phyloP scores from a whole-genome alignment of 2,888 invertebrate species.

The Cerceris ruficornis region DNA sequence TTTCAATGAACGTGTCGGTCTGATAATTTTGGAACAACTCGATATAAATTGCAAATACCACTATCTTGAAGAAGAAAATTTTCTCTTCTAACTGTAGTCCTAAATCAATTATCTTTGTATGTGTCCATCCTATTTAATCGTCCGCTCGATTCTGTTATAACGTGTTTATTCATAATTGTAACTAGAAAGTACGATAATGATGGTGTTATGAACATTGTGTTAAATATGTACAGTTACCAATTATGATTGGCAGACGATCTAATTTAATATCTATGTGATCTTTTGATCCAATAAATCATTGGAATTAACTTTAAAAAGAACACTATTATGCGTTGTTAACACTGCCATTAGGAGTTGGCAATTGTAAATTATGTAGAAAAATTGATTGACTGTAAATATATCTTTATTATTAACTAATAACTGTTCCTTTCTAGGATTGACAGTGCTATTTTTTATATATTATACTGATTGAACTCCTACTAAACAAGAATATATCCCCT shows the following conservation, averaged over 20 bases:
- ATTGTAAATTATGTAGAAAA: constrained; percentile 81
- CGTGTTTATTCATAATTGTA: constrained; percentile 76
- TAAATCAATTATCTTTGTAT: constrained; percentile 73
- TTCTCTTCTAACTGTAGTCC: constrained; percentile 54
- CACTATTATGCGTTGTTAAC: constrained; percentile 76
- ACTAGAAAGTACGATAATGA: constrained; percentile 77
- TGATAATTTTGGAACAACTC: constrained; percentile 74
- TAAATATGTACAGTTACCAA: constrained; percentile 81
- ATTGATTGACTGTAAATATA: constrained; percentile 80
- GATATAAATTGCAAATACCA: constrained; percentile 53
- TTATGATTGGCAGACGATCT: constrained; percentile 78
- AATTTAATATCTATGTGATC: constrained; percentile 75
- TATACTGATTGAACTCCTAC: constrained; percentile 56
- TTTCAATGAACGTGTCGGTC: constrained; percentile 68
- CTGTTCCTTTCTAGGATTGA: constrained; percentile 68
- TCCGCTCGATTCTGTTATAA: constrained; percentile 78
- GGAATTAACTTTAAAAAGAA: constrained; percentile 66
- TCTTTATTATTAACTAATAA: constrained; percentile 80
- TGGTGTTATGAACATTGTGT: constrained; percentile 79
- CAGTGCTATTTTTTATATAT: constrained; percentile 61
- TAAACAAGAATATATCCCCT: constrained; percentile 49
- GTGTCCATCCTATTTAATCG: constrained; percentile 77
- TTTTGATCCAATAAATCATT: constrained; percentile 64
- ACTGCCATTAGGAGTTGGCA: constrained; percentile 79
- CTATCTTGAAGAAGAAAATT: constrained; percentile 49